Percentiles rank a stretch among this genome's conserved stretches.
phyloP scores from a whole-genome alignment of 2,113 vertebrate genomes.

The Spermophilus dauricus region DNA sequence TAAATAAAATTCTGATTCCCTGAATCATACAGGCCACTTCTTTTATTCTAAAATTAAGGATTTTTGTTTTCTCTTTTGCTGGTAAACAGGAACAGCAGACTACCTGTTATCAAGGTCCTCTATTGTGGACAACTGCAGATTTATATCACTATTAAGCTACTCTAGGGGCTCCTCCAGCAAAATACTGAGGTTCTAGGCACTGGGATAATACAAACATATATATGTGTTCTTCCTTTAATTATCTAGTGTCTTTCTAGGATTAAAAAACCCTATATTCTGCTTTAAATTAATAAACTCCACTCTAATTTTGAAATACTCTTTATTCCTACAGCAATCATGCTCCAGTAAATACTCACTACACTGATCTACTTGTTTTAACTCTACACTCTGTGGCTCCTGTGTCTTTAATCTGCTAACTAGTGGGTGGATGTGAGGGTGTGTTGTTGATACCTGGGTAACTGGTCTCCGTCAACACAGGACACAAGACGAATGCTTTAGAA shows the following conservation, averaged over 20 bases:
- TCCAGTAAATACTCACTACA: not conserved
- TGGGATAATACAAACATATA: not conserved
- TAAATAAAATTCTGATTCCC: not conserved
- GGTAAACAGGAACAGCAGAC: not conserved
- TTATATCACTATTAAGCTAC: not conserved
- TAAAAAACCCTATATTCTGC: not conserved
- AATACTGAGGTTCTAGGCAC: not conserved
- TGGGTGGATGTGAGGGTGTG: not conserved
- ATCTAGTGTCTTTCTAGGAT: not conserved
- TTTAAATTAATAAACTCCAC: not conserved
- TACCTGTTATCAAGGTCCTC: not conserved
- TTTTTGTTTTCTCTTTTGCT: not conserved
- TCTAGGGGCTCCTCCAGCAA: not conserved
- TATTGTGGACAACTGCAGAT: too few species aligned
- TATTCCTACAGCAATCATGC: not conserved
- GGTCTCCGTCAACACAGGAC: not conserved
- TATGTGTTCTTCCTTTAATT: not conserved
- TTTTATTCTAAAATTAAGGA: not conserved
- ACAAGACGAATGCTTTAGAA: not conserved
- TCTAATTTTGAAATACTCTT: not conserved
- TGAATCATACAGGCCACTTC: not conserved
- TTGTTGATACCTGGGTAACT: not conserved
- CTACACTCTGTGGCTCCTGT: not conserved
- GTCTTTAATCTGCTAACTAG: not conserved
- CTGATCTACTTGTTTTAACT: not conserved